Conservation (phyloP, 2,888 invertebrate genomes). For the Cheilosia impressa region DNA sequence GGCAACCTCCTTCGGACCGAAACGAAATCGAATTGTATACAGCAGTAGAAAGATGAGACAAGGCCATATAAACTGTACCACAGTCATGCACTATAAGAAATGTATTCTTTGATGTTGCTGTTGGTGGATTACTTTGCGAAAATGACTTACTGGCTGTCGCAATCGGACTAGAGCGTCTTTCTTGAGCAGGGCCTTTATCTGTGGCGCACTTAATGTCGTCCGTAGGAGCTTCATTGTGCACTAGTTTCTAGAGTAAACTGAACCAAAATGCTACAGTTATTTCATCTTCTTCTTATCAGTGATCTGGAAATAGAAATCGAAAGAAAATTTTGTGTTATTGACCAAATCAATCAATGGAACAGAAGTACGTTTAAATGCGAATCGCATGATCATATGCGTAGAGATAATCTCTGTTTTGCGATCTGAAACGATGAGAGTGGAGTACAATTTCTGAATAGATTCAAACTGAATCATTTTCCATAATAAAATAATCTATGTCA, state of each 20-base stretch:
- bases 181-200: slow-evolving; percentile 81
- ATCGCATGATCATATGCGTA: slow-evolving; percentile 15
- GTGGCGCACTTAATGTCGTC: slow-evolving; percentile 78
- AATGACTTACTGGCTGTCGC: slow-evolving; percentile 81
- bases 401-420: slow-evolving; percentile 4
- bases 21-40: slow-evolving; percentile 82
- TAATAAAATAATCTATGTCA: background rate
- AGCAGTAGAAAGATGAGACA: slow-evolving; percentile 81
- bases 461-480: background rate
- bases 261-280: slow-evolving; percentile 30
- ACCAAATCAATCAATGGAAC: slow-evolving; percentile 5
- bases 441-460: background rate
- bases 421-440: background rate
- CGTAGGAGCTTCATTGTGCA: slow-evolving; percentile 76
- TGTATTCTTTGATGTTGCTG: background rate
- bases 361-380: background rate
- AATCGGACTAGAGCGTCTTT: slow-evolving; percentile 82
- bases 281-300: slow-evolving; percentile 67
- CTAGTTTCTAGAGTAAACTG: slow-evolving; percentile 4
- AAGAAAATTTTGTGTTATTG: background rate
- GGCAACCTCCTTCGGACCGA: slow-evolving; percentile 79
- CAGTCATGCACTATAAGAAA: slow-evolving; percentile 79
- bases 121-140: background rate
- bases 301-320: slow-evolving; percentile 58
- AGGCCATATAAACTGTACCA: slow-evolving; percentile 82